These are phyloP conservation scores for Nothobranchius kuhntae DNA, from an alignment of 2,113 vertebrate species.

Conservation along the genomic window DNA sequence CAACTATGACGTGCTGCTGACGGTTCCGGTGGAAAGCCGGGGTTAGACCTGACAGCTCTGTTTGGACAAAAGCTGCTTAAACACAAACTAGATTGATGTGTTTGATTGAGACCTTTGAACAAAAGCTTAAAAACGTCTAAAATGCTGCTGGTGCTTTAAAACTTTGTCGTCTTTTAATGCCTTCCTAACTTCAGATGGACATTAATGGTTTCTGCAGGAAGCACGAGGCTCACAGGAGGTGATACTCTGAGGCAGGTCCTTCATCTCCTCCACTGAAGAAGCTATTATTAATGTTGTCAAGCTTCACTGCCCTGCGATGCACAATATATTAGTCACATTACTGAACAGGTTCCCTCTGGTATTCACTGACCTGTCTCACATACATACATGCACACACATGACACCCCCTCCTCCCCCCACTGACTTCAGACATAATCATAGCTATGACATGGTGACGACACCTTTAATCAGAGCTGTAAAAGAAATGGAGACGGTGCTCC, in stretches of 20 bases:
- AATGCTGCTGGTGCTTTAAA: background rate
- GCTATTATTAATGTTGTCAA: slow-evolving; percentile 66
- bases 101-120: no score
- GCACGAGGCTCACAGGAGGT: background rate
- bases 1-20: no score
- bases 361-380: slow-evolving; percentile 50
- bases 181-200: slow-evolving; percentile 7
- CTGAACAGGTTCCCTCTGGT: slow-evolving; percentile 38
- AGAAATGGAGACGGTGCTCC: slow-evolving; percentile 39
- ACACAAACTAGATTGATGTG: no score
- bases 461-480: slow-evolving; percentile 62
- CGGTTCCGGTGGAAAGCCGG: no score
- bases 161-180: no score
- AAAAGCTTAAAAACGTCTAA: no score
- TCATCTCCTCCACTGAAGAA: slow-evolving; percentile 15
- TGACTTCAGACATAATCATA: slow-evolving; percentile 58
- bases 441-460: slow-evolving; percentile 49
- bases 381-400: slow-evolving; percentile 2
- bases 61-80: no score
- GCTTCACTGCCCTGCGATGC: slow-evolving; percentile 35
- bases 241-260: slow-evolving; percentile 16
- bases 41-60: no score
- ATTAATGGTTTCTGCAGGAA: slow-evolving; percentile 3
- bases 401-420: background rate
- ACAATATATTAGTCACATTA: slow-evolving; percentile 49